phyloP scores from a whole-genome alignment of 2,888 invertebrate genomes.

The Phaonia tiefii region DNA sequence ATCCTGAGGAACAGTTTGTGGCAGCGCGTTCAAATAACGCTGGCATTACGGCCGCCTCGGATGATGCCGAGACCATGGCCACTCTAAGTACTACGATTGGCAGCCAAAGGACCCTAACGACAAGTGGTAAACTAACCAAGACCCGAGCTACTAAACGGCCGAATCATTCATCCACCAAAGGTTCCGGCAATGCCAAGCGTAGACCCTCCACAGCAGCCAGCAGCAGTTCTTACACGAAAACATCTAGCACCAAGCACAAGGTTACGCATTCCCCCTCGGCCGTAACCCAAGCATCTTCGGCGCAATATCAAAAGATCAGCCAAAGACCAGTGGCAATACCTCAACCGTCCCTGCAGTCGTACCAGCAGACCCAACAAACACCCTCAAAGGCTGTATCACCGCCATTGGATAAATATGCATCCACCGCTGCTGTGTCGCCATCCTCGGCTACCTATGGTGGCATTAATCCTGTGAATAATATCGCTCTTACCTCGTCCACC shows the following conservation, averaged over 20 bases:
- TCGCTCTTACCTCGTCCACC: slow-evolving; percentile 57
- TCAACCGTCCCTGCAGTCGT: slow-evolving; percentile 62
- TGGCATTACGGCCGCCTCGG: slow-evolving; percentile 77
- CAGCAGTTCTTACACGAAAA: slow-evolving; percentile 55
- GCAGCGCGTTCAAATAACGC: slow-evolving; percentile 78
- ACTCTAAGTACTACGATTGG: slow-evolving; percentile 71
- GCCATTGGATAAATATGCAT: slow-evolving; percentile 58
- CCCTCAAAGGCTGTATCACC: slow-evolving; percentile 63
- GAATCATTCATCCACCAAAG: slow-evolving; percentile 67
- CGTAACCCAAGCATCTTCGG: slow-evolving; percentile 68
- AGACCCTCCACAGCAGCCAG: slow-evolving; percentile 70
- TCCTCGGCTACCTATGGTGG: slow-evolving; percentile 69
- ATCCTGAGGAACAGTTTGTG: slow-evolving; percentile 77
- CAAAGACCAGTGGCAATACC: slow-evolving; percentile 67
- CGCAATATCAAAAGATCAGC: slow-evolving; percentile 67
- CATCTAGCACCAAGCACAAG: slow-evolving; percentile 72
- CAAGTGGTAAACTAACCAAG: slow-evolving; percentile 75
- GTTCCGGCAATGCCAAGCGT: slow-evolving; percentile 70
- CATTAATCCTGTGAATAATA: slow-evolving; percentile 69
- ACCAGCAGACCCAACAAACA: slow-evolving; percentile 65
- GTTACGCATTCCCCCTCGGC: slow-evolving; percentile 65
- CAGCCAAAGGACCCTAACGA: slow-evolving; percentile 76
- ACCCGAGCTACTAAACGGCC: slow-evolving; percentile 74
- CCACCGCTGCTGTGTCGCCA: slow-evolving; percentile 21
- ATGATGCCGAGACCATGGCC: slow-evolving; percentile 69